Evolutionary conservation across 2,888 invertebrate species (phyloP).

Genomic region (Fissipunctia ypsillon): DNA sequence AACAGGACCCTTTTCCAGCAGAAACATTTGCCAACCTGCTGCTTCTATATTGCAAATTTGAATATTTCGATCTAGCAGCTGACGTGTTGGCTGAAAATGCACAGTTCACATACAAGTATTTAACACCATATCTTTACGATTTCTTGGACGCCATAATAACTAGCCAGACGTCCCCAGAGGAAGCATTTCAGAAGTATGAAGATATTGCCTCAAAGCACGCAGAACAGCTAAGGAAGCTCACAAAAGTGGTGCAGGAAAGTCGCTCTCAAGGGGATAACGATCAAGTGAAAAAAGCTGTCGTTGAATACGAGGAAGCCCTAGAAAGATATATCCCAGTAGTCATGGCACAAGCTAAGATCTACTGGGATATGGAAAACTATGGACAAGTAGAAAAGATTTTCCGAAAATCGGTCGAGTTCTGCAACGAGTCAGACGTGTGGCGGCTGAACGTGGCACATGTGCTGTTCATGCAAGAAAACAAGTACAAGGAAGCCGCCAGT

Average conservation of each 20-base stretch:
- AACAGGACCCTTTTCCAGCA: slow-evolving; percentile 98
- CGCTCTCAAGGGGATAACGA: slow-evolving; percentile 97
- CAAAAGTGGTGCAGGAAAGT: slow-evolving; percentile 98
- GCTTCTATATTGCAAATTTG: slow-evolving; percentile 98
- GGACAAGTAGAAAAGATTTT: slow-evolving; percentile 99
- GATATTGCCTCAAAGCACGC: slow-evolving; percentile 97
- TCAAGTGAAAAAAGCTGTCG: slow-evolving; percentile 96
- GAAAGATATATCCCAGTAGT: slow-evolving; percentile 98
- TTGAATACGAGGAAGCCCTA: slow-evolving; percentile 97
- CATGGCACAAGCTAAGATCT: slow-evolving; percentile 99
- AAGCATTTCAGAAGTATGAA: slow-evolving; percentile 98
- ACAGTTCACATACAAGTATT: slow-evolving; percentile 98
- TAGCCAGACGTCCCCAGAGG: slow-evolving; percentile 98
- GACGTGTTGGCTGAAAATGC: slow-evolving; percentile 99
- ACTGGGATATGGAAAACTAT: slow-evolving; percentile 99
- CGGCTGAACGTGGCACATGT: slow-evolving; percentile 99
- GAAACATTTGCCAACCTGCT: slow-evolving; percentile 99
- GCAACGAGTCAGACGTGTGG: slow-evolving; percentile 99
- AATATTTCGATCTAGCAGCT: slow-evolving; percentile 99
- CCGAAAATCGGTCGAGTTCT: slow-evolving; percentile 99
- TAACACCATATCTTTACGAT: slow-evolving; percentile 98
- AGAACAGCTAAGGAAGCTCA: slow-evolving; percentile 96
- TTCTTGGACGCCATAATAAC: slow-evolving; percentile 99
- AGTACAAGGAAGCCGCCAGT: slow-evolving; percentile 99
- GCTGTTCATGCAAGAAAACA: slow-evolving; percentile 99